Base-by-base conservation (phyloP, 1,140 invertebrate genomes). In the Lasaia peninsularis region DNA sequence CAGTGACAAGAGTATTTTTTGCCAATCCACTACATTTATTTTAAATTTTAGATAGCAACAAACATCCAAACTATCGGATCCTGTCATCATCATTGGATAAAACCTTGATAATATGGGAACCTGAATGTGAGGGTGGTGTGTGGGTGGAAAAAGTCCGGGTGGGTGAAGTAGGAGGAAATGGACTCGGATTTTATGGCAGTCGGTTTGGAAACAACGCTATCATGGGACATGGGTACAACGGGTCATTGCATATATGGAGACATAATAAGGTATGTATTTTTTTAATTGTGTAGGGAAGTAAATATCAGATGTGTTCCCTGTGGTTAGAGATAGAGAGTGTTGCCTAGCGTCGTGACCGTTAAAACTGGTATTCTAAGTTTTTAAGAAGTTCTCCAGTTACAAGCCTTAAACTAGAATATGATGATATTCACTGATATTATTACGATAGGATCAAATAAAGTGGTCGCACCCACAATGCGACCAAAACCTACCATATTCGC, bases 61-160 rank as follows among this genome's bases (percentile, higher is more conserved):
- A 35, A 2, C 63, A 67, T 8, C 69, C 73, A 62, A 78, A 78
- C 0, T 79, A 92, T 35, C 91, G 92, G 58, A 79, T 99, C n/a
- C 85, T 99, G 0, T 98, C 98, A 0, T 93, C 95, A 16, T 98
- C 97, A 0, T 93, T 98, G 72, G 98, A 99, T 83, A 98, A 99
- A 83, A 96, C 96, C 0, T 92, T 98, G 73, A 95, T 99, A 14
- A 90, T 99, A 28, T 99, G 98, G 98, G 91, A 94, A 62, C 92
- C 92, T 6, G 91, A 93, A 83, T 80, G 57, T 24, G 50, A 51
- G 0, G 67, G 67, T 6, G 93, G 91, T 1, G 90, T 97, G 31
- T 99, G 97, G 98, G 87, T 94, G 33, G 97, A 98, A 80, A 91
- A 92, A 63, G 91, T 94, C 2, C 88, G 95, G 56, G 92, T 96